Percentiles rank a stretch among this genome's conserved stretches.
phyloP scores from a whole-genome alignment of 2,797 vertebrate genomes.

The Pseudochirops corinnae region DNA sequence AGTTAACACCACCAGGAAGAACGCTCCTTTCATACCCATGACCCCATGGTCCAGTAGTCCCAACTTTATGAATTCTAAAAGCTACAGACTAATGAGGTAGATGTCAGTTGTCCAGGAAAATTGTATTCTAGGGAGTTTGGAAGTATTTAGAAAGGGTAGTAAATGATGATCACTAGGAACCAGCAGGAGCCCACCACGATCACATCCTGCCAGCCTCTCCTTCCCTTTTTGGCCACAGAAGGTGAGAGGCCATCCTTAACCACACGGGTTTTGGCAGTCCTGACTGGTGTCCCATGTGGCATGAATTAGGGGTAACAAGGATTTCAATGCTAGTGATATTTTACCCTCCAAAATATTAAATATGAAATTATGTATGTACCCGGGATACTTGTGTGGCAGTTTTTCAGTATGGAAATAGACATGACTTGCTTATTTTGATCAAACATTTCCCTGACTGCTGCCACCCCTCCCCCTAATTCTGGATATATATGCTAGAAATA shows the following conservation, averaged over 20 bases:
- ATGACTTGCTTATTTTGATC: not conserved
- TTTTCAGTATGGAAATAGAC: not conserved
- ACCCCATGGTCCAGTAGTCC: not conserved
- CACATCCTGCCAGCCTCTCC: not conserved
- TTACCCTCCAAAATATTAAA: constrained; percentile 4
- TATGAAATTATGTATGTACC: not conserved
- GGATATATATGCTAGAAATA: not conserved
- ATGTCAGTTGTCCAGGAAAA: not conserved
- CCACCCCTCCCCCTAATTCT: not conserved
- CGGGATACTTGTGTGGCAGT: not conserved
- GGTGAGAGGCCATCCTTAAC: not conserved
- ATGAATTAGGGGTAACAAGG: not conserved
- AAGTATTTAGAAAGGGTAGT: not conserved
- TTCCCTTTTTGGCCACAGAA: not conserved
- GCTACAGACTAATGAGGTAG: not conserved
- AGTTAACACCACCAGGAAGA: not conserved
- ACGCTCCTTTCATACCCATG: not conserved
- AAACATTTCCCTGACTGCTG: not conserved
- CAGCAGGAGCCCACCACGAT: not conserved
- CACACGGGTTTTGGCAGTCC: not conserved
- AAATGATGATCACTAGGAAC: not conserved
- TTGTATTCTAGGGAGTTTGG: not conserved
- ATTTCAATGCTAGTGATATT: not conserved
- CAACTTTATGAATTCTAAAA: not conserved
- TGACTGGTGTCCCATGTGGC: not conserved